A percentile compares a stretch with the other conserved stretches of the same genome.
phyloP scores from a whole-genome alignment of 2,888 invertebrate genomes.

The Antheraea yamamai region DNA sequence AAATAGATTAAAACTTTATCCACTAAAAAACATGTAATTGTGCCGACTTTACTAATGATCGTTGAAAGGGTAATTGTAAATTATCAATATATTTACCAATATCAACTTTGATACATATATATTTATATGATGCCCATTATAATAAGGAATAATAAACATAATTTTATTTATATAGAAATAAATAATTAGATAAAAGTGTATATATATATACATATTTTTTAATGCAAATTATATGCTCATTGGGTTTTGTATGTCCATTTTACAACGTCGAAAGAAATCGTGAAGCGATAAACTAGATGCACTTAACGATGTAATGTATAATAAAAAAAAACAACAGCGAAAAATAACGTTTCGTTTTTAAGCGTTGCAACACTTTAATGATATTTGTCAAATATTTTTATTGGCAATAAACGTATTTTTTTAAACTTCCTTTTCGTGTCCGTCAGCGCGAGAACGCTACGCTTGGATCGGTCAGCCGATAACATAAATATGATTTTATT shows the following conservation, averaged over 20 bases:
- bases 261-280: conserved; percentile 1
- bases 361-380: conserved; percentile 38
- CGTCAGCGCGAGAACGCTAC: conserved; percentile 31
- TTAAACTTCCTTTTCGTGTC: conserved; percentile 25
- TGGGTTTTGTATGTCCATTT: not conserved
- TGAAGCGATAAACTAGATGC: conserved; percentile 15
- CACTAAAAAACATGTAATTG: no score
- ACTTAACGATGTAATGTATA: not conserved
- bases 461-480: conserved; percentile 28
- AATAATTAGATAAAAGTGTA: conserved; percentile 31
- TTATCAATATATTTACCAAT: no score
- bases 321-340: conserved; percentile 13
- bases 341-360: conserved; percentile 33
- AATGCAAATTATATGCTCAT: not conserved
- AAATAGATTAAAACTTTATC: no score
- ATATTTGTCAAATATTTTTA: conserved; percentile 44
- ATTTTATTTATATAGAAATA: conserved; percentile 14
- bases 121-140: not conserved
- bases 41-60: no score
- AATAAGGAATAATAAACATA: not conserved
- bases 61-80: no score
- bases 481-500: conserved; percentile 33
- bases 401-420: conserved; percentile 41
- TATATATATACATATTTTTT: not conserved
- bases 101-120: no score